Percentiles rank a stretch among this genome's conserved stretches.
phyloP scores from a whole-genome alignment of 2,888 invertebrate species.

The Altica lythri region DNA sequence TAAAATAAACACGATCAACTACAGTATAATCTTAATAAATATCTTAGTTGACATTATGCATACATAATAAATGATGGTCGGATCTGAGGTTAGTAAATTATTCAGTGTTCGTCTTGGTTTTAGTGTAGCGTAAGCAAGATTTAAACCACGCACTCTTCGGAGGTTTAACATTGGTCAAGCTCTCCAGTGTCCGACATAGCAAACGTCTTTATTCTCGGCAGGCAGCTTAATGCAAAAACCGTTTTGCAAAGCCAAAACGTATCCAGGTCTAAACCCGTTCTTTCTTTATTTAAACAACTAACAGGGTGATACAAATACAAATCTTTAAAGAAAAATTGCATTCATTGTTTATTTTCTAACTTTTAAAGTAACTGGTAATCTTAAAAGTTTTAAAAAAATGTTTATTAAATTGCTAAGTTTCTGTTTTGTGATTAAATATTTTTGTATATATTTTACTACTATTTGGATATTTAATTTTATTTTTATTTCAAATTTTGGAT shows the following conservation, averaged over 20 bases:
- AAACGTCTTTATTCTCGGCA: slow-evolving; percentile 55
- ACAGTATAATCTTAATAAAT: slow-evolving; percentile 16
- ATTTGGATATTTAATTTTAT: too few relatives aligned
- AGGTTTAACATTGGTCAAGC: slow-evolving; percentile 49
- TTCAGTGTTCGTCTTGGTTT: slow-evolving; percentile 50
- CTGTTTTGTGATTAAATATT: too few relatives aligned
- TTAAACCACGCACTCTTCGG: slow-evolving; percentile 50
- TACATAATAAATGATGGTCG: slow-evolving; percentile 35
- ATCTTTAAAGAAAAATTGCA: too few relatives aligned
- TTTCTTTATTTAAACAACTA: slow-evolving; percentile 43
- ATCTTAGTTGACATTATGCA: slow-evolving; percentile 10
- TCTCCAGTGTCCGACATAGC: slow-evolving; percentile 46
- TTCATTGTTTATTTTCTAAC: too few relatives aligned
- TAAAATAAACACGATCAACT: slow-evolving; percentile 11
- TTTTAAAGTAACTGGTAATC: too few relatives aligned
- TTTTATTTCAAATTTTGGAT: too few relatives aligned
- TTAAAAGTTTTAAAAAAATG: too few relatives aligned
- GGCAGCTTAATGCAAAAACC: slow-evolving; percentile 53
- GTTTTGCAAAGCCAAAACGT: slow-evolving; percentile 50
- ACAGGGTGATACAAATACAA: slow-evolving; percentile 31
- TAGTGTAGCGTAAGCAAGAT: slow-evolving; percentile 51
- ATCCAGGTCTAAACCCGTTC: slow-evolving; percentile 53
- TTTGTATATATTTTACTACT: too few relatives aligned
- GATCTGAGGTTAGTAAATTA: slow-evolving; percentile 45
- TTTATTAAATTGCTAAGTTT: too few relatives aligned